These are phyloP conservation scores for Gavialis gangeticus DNA, from an alignment of 2,113 vertebrate species.

Conservation along the genomic window DNA sequence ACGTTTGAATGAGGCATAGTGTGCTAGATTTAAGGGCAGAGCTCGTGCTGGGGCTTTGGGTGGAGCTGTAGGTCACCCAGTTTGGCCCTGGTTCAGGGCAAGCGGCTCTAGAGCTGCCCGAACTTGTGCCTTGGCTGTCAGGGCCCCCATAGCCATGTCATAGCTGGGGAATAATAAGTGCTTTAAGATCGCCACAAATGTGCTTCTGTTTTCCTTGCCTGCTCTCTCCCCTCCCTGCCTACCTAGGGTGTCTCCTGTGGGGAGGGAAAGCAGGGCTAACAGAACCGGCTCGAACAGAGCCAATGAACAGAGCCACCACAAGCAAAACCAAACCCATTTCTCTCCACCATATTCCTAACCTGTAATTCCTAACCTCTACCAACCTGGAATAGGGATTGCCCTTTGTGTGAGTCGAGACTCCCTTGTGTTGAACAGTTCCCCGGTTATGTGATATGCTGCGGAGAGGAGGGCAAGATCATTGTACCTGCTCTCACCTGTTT, in stretches of 20 bases:
- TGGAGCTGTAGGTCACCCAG: background rate
- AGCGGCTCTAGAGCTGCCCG: background rate
- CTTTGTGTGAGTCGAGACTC: background rate
- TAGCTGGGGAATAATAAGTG: background rate
- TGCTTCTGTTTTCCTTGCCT: background rate
- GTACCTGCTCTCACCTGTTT: accelerated
- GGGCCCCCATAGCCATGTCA: background rate
- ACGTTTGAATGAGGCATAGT: background rate
- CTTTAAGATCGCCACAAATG: background rate
- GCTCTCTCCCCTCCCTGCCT: background rate
- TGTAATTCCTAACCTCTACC: background rate
- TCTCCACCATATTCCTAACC: background rate
- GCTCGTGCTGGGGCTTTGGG: background rate
- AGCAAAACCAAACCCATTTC: background rate
- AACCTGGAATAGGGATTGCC: too few species aligned
- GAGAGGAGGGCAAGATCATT: accelerated
- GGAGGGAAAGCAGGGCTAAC: background rate
- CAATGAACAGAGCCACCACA: background rate
- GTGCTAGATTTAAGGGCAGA: background rate
- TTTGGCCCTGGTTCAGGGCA: too few species aligned
- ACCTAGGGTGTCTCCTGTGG: background rate
- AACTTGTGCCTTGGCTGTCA: background rate
- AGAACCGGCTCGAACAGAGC: too few species aligned
- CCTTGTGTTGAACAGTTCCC: background rate
- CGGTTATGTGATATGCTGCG: background rate